Conservation (phyloP, 2,888 invertebrate genomes). For the Tachina fera region DNA sequence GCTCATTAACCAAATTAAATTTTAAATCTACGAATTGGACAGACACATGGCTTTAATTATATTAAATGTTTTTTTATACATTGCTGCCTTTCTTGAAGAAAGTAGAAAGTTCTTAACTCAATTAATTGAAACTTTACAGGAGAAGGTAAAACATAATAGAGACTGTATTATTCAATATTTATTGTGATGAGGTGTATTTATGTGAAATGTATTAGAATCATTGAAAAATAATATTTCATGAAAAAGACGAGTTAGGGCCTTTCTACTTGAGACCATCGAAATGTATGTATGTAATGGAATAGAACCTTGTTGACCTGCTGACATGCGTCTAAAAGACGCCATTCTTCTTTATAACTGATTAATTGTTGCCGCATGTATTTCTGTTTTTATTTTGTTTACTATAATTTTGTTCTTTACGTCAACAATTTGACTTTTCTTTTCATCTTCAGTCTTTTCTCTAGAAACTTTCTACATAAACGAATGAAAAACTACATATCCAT, state of each 20-base stretch:
- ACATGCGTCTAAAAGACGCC: slow-evolving; percentile 60
- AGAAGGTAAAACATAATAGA: no score
- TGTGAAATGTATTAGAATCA: no score
- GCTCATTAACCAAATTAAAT: slow-evolving; percentile 39
- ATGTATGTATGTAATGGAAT: not conserved
- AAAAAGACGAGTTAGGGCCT: no score
- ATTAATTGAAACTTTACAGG: no score
- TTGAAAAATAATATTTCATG: no score
- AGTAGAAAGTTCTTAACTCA: no score
- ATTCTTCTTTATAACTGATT: slow-evolving; percentile 59
- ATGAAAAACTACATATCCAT: not conserved
- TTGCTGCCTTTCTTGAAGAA: not conserved
- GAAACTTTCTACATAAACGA: slow-evolving; percentile 37
- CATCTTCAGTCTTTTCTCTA: slow-evolving; percentile 12
- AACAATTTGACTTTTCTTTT: slow-evolving; percentile 35
- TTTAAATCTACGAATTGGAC: slow-evolving; percentile 28
- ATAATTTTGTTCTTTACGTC: slow-evolving; percentile 29
- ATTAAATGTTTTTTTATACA: not conserved
- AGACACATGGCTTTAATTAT: slow-evolving; percentile 56
- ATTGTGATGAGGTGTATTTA: no score
- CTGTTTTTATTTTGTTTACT: slow-evolving; percentile 9
- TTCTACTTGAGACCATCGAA: no score
- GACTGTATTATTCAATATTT: no score
- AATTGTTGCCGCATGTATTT: slow-evolving; percentile 53
- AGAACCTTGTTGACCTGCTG: not conserved